phyloP scores from a whole-genome alignment of 1,140 invertebrate genomes.

The Lordiphosa collinella region DNA sequence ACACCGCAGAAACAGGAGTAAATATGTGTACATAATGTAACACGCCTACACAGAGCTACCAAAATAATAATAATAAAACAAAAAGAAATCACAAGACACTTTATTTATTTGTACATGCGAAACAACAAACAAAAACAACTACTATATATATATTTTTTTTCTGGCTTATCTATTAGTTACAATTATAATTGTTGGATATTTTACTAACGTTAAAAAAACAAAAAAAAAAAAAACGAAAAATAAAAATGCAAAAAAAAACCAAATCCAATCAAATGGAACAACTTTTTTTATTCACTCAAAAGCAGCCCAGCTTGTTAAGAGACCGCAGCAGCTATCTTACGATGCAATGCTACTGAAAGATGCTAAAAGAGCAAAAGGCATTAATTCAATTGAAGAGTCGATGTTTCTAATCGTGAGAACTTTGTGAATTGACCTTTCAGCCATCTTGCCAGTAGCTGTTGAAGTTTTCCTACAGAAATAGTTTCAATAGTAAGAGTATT shows the following conservation, averaged over 20 bases:
- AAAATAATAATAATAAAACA: conserved; percentile 26
- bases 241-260: conserved; percentile 30
- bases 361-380: too few relatives aligned
- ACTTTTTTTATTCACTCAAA: too few relatives aligned
- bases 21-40: conserved; percentile 54
- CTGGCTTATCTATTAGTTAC: conserved; percentile 73
- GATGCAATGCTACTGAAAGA: too few relatives aligned
- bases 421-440: too few relatives aligned
- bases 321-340: too few relatives aligned
- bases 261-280: conserved; percentile 25
- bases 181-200: conserved; percentile 75
- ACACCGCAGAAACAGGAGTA: conserved; percentile 26
- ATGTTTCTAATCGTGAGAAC: too few relatives aligned
- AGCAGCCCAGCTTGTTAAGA: too few relatives aligned
- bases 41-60: conserved; percentile 33
- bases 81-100: conserved; percentile 45
- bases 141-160: conserved; percentile 64
- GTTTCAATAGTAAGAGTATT: too few relatives aligned
- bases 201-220: conserved; percentile 72
- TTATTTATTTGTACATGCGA: conserved; percentile 67
- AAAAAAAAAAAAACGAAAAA: conserved; percentile 33
- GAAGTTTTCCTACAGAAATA: too few relatives aligned
- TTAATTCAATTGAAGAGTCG: too few relatives aligned
- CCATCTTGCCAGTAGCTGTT: too few relatives aligned
- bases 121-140: conserved; percentile 42